Base-by-base conservation (phyloP, 2,888 invertebrate species). In the Latrodectus hesperus region DNA sequence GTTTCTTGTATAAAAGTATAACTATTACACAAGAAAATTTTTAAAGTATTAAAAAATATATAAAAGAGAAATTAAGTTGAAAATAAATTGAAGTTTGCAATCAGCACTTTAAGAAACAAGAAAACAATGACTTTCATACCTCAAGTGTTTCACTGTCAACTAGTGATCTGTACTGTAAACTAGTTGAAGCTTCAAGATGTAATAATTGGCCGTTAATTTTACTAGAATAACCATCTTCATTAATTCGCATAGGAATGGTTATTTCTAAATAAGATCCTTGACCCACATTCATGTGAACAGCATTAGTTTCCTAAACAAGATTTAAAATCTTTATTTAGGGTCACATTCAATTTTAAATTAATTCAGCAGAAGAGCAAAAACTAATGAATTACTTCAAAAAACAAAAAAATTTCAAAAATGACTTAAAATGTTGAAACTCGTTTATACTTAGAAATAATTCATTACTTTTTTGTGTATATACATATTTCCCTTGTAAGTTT, bases 231-330 rank as follows among this genome's bases (percentile, higher is more conserved):
- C 98, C 98, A 91, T 96, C 95, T 91, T 96, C 95, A 2, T 95
- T 93, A 0, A 97, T 96, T 72, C 97, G 95, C 98, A 98, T 99
- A 0, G 99, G 99, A 91, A 99, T 94, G 49, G 97, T 98, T n/a
- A 97, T 95, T 93, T 99, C 99, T 86, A 99, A 94, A 92, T 98
- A 99, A 6, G 98, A 98, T 2, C 99, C 99, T 55, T 97, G 96
- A 11, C 97, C 97, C 84, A 98, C 95, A 91, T 98, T 98, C 91
- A 99, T 96, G 92, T 99, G 99, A 90, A 99, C 95, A 10, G 99
- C 99, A 93, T 99, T 99, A 0, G 99, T 98, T 93, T 98, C 98
- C 93, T 96, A 93, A 10, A 75, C 60, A 12, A 72, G 6, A 38
- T 38, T 38, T 4, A 1, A 38, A 38, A 22, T 22, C 22, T 22